Conservation (phyloP, 2,888 invertebrate genomes). For the Apantesis nais region DNA sequence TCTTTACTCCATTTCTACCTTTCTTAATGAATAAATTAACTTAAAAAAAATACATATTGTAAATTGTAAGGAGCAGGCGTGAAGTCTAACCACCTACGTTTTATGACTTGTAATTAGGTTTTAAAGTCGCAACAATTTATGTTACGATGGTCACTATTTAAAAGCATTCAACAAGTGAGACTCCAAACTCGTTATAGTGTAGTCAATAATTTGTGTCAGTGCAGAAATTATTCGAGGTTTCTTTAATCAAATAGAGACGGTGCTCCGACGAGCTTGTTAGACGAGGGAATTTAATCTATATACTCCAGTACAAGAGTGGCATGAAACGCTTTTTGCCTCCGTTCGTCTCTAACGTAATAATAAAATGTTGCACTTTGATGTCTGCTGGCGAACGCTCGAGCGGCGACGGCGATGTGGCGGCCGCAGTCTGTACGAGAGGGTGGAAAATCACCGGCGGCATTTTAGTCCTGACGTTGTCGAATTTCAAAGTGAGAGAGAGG, state of each 20-base stretch:
- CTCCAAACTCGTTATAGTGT: slow-evolving; percentile 41
- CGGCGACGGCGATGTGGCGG: slow-evolving; percentile 35
- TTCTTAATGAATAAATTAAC: no score
- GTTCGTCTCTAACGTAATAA: slow-evolving; percentile 69
- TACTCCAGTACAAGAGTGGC: slow-evolving; percentile 49
- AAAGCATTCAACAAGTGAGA: slow-evolving; percentile 48
- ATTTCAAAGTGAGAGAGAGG: slow-evolving; percentile 56
- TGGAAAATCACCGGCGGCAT: slow-evolving; percentile 70
- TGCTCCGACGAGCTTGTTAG: slow-evolving; percentile 48
- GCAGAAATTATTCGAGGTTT: slow-evolving; percentile 54
- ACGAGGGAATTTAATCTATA: slow-evolving; percentile 66
- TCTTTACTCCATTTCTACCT: no score
- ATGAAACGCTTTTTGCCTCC: slow-evolving; percentile 53
- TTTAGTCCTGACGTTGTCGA: slow-evolving; percentile 52
- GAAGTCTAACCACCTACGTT: slow-evolving; percentile 58
- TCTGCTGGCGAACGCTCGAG: slow-evolving; percentile 52
- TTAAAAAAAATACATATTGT: slow-evolving; percentile 20
- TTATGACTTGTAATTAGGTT: slow-evolving; percentile 66
- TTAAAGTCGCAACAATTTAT: slow-evolving; percentile 61
- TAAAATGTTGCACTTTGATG: slow-evolving; percentile 80
- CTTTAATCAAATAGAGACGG: slow-evolving; percentile 58
- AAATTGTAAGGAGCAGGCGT: slow-evolving; percentile 43
- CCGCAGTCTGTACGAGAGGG: slow-evolving; percentile 55
- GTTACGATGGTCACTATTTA: slow-evolving; percentile 59
- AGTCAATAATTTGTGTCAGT: slow-evolving; percentile 51